Base-by-base conservation (phyloP, 2,113 vertebrate genomes). In the Origma solitaria region DNA sequence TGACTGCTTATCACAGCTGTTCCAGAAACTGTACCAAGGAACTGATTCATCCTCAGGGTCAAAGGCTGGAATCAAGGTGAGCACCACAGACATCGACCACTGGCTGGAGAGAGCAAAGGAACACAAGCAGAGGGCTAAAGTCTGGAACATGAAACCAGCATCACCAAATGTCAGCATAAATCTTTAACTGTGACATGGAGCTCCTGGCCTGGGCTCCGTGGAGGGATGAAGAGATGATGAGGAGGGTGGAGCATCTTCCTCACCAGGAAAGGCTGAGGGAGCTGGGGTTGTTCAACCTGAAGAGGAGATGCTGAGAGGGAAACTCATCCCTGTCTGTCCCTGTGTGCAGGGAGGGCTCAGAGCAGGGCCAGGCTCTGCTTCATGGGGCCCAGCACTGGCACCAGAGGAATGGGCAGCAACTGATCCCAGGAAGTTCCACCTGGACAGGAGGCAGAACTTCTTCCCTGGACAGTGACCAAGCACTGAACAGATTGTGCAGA, bases 141-240 rank as follows among this genome's bases (percentile, higher is more conserved):
- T 16, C 13, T 64, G 31, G 22, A 37, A 72, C 17, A 25, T 31
- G 4, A 30, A 77, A 50, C 5, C 23, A 31, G 0, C 17, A 9
- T 37, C 45, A 40, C 20, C 31, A 11, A 33, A n/a, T n/a, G 8
- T 11, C 24, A 71, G 21, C 24, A 24, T 11, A 14, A 45, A 45
- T 50, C 25, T 42, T 18, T 19, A 16, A 20, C 8, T 20, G 19
- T 28, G 47, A 33, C 16, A 19, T 0, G 1, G 53, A 60, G 13
- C 28, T 54, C 30, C 56, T 83, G 47, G 15, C 8, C 2, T 1
- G 1, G 15, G 17, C 2, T 7, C 22, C 61, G 23, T 1, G 2
- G n/a, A 27, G 9, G 22, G 30, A 30, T 61, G 33, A 2, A 54
- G 11, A 70, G 18, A 20, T 35, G 25, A 7, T 6, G 27, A 54